These are phyloP conservation scores for Thermophis baileyi DNA, from an alignment of 2,113 vertebrate species.

Conservation along the genomic window DNA sequence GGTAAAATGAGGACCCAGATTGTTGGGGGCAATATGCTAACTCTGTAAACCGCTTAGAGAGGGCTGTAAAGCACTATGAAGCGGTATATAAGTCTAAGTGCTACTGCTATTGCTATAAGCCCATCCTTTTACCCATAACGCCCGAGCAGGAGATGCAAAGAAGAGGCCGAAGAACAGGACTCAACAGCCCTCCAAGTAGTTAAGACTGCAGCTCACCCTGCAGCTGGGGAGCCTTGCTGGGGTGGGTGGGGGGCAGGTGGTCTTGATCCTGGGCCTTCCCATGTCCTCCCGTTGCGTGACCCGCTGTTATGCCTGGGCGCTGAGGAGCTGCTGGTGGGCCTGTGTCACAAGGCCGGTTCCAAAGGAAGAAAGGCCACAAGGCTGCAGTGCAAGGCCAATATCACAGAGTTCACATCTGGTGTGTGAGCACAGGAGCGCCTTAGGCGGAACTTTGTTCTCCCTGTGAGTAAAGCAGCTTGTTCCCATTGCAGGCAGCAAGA, in stretches of 20 bases:
- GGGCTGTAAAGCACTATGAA: no score
- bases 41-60: no score
- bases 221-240: neutral
- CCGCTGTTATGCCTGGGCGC: neutral
- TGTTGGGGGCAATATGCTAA: no score
- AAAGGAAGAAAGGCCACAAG: neutral
- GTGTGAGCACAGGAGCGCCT: neutral
- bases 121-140: neutral
- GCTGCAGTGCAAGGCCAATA: neutral
- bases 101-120: no score
- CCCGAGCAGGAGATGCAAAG: neutral
- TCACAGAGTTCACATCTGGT: accelerated
- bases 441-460: neutral
- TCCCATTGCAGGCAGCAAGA: neutral
- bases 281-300: neutral
- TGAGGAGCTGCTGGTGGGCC: neutral
- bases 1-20: no score
- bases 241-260: neutral
- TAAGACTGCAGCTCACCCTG: neutral
- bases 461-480: neutral
- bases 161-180: neutral
- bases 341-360: neutral
- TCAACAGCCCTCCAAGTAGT: neutral
- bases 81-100: no score
- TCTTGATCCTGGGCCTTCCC: neutral